These are phyloP conservation scores for Hyles lineata DNA, from an alignment of 2,888 invertebrate species.

Conservation along the genomic window DNA sequence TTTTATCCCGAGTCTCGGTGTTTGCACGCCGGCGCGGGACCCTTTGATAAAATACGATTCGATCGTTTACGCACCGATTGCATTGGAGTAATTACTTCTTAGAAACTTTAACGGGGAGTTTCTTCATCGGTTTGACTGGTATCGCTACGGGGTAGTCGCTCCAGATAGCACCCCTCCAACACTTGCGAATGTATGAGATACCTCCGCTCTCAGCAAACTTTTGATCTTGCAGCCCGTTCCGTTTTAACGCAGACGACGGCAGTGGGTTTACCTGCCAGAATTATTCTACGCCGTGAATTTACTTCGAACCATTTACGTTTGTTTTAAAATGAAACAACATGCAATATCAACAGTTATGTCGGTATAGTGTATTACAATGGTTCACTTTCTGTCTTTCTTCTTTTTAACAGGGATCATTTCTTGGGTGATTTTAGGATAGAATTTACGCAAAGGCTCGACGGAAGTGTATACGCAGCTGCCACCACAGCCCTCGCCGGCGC, in stretches of 20 bases:
- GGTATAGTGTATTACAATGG: not conserved
- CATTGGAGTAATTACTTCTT: constrained; percentile 56
- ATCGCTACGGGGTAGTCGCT: constrained; percentile 62
- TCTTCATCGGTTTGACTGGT: constrained; percentile 70
- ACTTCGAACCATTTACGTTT: not conserved
- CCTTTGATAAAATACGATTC: constrained; percentile 15
- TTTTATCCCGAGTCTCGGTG: constrained; percentile 3
- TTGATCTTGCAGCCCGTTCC: constrained; percentile 78
- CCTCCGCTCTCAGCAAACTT: constrained; percentile 69
- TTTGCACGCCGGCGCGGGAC: not conserved
- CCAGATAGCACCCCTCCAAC: constrained; percentile 63
- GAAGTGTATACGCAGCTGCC: constrained; percentile 59
- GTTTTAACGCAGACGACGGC: constrained; percentile 73
- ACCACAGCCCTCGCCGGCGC: constrained; percentile 50
- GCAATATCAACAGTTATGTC: not conserved
- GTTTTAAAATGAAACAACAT: not conserved
- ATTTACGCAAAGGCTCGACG: constrained; percentile 63
- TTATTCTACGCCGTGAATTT: constrained; percentile 36
- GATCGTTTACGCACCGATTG: constrained; percentile 25
- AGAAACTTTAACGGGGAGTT: constrained; percentile 58
- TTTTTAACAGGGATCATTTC: constrained; percentile 65
- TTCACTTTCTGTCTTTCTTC: constrained; percentile 60
- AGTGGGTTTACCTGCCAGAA: constrained; percentile 68
- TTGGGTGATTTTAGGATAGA: constrained; percentile 65
- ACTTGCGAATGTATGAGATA: constrained; percentile 71